Base-by-base conservation (phyloP, 2,113 vertebrate species). In the Chrysemys picta region DNA sequence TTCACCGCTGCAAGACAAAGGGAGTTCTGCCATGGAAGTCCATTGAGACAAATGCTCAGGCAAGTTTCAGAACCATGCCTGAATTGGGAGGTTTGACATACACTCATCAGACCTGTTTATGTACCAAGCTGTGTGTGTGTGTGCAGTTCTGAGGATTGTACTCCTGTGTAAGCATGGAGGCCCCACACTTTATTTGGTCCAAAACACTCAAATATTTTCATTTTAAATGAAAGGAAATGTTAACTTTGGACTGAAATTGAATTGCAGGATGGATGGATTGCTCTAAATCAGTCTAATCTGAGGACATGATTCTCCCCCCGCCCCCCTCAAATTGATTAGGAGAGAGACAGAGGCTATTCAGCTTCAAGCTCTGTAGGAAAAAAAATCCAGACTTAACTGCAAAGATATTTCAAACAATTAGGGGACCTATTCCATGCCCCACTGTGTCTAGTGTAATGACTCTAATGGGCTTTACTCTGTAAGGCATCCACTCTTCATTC, bases 281-380 rank as follows among this genome's bases (percentile, higher is more conserved):
- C 88, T 92, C 86, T 85, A 79, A 94, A 95, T 91, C 3, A 78
- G 22, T 80, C 50, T 62, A 91, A 89, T 82, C 53, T 19, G 8
- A 49, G 54, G 53, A 76, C 24, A 1, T 94, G 19, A 89, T 87
- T 62, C 50, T 57, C 82, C 87, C 24, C 22, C 75, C 75, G 75
- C 29, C 57, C 24, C 38, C 10, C 87, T 82, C 84, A 88, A 69
- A 89, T 19, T 8, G 47, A 85, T 85, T 62, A 90, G 62, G 75
- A 38, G 57, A 94, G 57, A 53, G 47, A 79, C 47, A 25, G 78
- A 82, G 85, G 82, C 84, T 57, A 42, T 85, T 84, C 83, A 69
- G 84, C 22, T 93, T 88, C 57, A 89, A 62, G 57, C 45, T 47
- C 89, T 91, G 85, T 54, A 57, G 87, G 86, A 59, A 89, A 52